Evolutionary conservation across 2,888 invertebrate genomes (phyloP).

Genomic region (Bibio marci): DNA sequence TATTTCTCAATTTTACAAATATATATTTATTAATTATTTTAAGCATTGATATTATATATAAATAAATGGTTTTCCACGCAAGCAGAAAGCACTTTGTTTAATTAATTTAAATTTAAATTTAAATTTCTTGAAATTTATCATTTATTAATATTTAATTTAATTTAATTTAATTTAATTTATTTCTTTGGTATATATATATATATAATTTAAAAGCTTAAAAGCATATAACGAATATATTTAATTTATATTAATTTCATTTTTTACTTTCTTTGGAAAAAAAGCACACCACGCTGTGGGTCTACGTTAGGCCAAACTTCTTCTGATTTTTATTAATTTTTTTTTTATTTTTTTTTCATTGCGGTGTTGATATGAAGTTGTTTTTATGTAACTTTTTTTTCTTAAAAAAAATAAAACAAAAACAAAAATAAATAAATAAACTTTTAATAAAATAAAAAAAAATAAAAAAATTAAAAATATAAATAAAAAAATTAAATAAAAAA

Average conservation of each 20-base stretch:
- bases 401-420: not conserved
- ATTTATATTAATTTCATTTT: conserved; percentile 8
- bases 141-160: too few species aligned
- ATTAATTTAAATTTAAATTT: too few species aligned
- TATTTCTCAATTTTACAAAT: too few species aligned
- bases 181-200: not conserved
- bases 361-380: not conserved
- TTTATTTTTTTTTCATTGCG: conserved; percentile 1
- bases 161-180: too few species aligned
- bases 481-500: too few species aligned
- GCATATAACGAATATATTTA: conserved; percentile 8
- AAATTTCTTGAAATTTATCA: too few species aligned
- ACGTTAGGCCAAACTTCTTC: conserved; percentile 14
- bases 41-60: too few species aligned
- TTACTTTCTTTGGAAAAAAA: too few species aligned
- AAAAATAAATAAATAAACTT: not conserved
- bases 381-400: too few species aligned
- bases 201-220: conserved; percentile 3
- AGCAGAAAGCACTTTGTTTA: conserved; percentile 4
- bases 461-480: not conserved
- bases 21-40: too few species aligned
- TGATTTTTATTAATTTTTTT: too few species aligned
- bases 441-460: not conserved
- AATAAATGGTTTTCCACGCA: conserved; percentile 7
- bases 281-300: conserved; percentile 14